These are phyloP conservation scores for Malaclemys terrapin DNA, from an alignment of 2,113 vertebrate species.

Conservation along the genomic window DNA sequence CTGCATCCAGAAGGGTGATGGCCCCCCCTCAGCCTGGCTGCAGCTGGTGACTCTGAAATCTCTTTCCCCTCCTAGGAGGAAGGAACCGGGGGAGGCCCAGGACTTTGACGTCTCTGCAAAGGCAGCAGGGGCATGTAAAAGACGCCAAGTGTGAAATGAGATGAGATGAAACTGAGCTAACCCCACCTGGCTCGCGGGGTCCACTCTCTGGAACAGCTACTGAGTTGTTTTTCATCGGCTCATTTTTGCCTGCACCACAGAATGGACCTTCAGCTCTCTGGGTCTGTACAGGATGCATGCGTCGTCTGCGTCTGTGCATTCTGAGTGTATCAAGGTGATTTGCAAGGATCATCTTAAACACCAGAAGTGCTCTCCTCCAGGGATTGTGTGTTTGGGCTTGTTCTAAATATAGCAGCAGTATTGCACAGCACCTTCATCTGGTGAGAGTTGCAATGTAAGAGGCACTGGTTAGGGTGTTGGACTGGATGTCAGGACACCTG, in stretches of 20 bases:
- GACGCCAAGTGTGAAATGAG: neutral
- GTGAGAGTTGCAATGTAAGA: neutral
- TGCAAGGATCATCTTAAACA: neutral
- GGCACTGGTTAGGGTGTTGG: neutral
- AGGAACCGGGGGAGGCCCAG: neutral
- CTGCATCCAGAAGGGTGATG: neutral
- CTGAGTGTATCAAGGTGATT: neutral
- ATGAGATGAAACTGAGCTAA: neutral
- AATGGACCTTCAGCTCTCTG: neutral
- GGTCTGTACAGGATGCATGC: neutral
- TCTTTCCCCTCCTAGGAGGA: neutral
- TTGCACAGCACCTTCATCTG: neutral
- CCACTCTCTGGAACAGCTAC: neutral
- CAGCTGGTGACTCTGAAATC: neutral
- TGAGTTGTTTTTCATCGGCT: neutral
- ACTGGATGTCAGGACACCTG: neutral
- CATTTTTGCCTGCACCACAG: neutral
- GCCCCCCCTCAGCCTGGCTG: too few species aligned
- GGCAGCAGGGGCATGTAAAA: neutral
- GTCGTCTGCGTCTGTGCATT: too few species aligned
- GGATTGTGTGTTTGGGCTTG: neutral
- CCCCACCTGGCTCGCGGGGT: neutral
- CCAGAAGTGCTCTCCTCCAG: neutral
- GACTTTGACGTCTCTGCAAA: neutral
- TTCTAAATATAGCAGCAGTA: neutral